phyloP scores from a whole-genome alignment of 2,888 invertebrate species.

The Aquatica leii region DNA sequence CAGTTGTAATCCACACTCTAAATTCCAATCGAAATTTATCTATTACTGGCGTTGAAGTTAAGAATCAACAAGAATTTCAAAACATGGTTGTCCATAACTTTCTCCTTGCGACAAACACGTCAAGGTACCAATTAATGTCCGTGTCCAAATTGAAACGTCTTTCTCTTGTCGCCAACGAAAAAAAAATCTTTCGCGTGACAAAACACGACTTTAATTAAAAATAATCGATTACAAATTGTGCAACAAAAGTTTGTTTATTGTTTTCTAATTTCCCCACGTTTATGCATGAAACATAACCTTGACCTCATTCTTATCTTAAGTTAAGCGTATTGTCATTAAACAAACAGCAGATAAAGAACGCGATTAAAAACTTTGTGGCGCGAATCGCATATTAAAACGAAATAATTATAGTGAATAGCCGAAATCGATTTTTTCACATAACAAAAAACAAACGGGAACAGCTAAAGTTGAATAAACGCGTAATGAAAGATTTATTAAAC shows the following conservation, averaged over 20 bases:
- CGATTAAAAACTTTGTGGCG: conserved; percentile 7
- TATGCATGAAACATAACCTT: conserved; percentile 2
- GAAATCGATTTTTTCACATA: background rate
- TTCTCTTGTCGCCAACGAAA: no score
- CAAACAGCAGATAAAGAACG: conserved; percentile 14
- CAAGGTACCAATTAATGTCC: no score
- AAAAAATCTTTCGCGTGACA: no score
- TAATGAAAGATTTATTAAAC: conserved; percentile 35
- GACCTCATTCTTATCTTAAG: background rate
- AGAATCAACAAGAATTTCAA: no score
- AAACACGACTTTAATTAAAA: no score
- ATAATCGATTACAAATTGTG: no score
- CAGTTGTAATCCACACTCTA: no score
- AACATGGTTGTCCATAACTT: no score
- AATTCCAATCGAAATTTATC: no score
- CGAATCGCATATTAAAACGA: background rate
- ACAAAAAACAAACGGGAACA: background rate
- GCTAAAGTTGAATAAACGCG: background rate
- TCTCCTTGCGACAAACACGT: no score
- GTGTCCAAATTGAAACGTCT: no score
- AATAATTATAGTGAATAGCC: background rate
- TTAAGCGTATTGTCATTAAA: conserved; percentile 1
- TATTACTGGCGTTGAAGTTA: no score
- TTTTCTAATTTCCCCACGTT: background rate
- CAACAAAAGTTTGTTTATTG: background rate